Evolutionary conservation across 2,888 invertebrate genomes (phyloP), one percentile per base, ranked within the genome.

Genomic region (Drosophila pegasa): DNA sequence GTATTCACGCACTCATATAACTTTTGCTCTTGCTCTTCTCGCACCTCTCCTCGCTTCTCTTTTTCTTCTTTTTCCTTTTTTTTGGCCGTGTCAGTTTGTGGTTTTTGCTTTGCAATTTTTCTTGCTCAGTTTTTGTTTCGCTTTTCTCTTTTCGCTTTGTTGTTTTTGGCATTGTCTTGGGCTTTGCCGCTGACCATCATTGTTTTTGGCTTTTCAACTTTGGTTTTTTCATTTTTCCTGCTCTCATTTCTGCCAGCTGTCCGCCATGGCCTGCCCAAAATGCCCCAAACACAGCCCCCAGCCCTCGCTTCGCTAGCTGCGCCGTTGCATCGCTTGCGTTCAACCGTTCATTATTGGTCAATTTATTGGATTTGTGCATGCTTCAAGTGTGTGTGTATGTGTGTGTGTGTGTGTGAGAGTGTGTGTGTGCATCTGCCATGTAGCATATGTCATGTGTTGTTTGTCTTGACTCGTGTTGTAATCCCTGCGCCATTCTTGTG

Each of bases 281-380:
- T 35, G 50, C 31, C 20, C 18, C 25, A 10, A 12, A 3, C 14
- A 1, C n/a, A 5, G 14, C 29, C 3, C 16, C 4, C 10, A 10
- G 31, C 40, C 27, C 3, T 37, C 12, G 18, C 43, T 33, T 31
- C 31, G 18, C 20, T 20, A 16, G 22, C 18, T 22, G 20, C 20
- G 31, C 48, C 33, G 50, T 48, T 55, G 59, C 65, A 68, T 66
- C 50, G 71, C 61, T 63, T 85, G 85, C 69, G 75, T 79, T 78
- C 72, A 80, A 85, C 75, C 87, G 86, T 87, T 87, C 87, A 87
- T 87, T 82, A 84, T 87, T 90, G 90, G 84, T 87, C 89, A 90
- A 89, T 89, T 89, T 90, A 90, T 90, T 90, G 90, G 89, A 86
- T 87, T 80, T 87, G 81, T 76, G 78, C 84, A 82, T 78, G 81